Evolutionary conservation across 2,113 vertebrate genomes (phyloP).

Genomic region (Cottus gobio): DNA sequence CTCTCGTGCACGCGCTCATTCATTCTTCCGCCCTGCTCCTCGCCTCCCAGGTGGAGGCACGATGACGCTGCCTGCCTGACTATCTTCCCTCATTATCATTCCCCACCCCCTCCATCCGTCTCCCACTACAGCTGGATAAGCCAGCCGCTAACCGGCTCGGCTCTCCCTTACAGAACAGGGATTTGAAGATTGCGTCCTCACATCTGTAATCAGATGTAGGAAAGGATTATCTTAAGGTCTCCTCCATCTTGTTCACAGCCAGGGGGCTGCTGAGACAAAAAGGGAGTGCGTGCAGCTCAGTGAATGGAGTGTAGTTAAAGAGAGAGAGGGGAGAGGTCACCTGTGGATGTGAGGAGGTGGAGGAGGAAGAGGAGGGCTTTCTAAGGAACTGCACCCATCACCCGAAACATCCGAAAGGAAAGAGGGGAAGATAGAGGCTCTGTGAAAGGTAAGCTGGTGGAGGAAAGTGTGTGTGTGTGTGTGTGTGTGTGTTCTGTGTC

Average conservation of each 20-base stretch:
- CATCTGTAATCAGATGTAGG: slow-evolving; percentile 78
- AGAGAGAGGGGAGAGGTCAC: slow-evolving; percentile 59
- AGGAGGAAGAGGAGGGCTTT: slow-evolving; percentile 39
- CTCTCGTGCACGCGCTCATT: slow-evolving; percentile 31
- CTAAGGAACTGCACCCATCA: slow-evolving; percentile 35
- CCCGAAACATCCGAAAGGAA: background rate
- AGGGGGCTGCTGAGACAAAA: slow-evolving; percentile 38
- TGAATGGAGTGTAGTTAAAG: slow-evolving; percentile 31
- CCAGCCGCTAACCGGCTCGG: slow-evolving; percentile 36
- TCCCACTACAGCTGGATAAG: slow-evolving; percentile 52
- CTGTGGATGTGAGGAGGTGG: slow-evolving; percentile 71
- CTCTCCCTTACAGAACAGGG: slow-evolving; percentile 35
- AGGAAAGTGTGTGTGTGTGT: background rate
- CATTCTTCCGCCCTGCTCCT: slow-evolving; percentile 31
- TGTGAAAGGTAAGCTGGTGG: slow-evolving; percentile 48
- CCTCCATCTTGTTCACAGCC: slow-evolving; percentile 73
- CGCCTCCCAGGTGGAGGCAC: slow-evolving; percentile 44
- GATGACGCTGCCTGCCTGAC: slow-evolving; percentile 47
- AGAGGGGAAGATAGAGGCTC: background rate
- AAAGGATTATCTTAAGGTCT: slow-evolving; percentile 74
- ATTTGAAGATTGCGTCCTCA: slow-evolving; percentile 79
- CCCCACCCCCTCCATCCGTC: slow-evolving; percentile 53
- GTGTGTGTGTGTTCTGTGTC: no score
- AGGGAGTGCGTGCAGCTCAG: background rate
- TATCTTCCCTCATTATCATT: slow-evolving; percentile 47